Percentiles rank a stretch among this genome's conserved stretches.
phyloP scores from a whole-genome alignment of 2,113 vertebrate species.

The Pongo abelii region DNA sequence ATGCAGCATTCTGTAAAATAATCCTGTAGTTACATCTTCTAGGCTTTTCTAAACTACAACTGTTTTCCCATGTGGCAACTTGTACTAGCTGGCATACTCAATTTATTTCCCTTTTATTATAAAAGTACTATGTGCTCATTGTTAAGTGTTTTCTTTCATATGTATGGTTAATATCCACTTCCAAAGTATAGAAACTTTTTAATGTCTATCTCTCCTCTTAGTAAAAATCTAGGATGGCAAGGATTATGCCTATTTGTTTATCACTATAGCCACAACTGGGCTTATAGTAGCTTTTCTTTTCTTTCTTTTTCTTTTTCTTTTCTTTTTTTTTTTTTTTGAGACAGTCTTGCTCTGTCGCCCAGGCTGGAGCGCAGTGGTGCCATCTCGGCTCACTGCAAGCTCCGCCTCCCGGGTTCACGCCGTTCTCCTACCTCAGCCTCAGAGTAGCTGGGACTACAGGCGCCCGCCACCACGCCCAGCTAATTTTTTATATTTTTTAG shows the following conservation, averaged over 20 bases:
- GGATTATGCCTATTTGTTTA: neutral
- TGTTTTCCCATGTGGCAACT: neutral
- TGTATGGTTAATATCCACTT: neutral
- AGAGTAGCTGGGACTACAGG: too few species aligned
- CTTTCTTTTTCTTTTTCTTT: too few species aligned
- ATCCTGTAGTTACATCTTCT: neutral
- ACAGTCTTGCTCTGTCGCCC: too few species aligned
- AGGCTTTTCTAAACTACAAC: neutral
- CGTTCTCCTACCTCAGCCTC: too few species aligned
- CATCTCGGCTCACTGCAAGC: too few species aligned
- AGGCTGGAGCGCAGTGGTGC: too few species aligned
- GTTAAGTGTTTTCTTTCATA: neutral
- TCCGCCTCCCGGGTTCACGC: too few species aligned
- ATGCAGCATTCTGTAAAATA: conserved; percentile 44
- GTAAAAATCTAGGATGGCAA: neutral
- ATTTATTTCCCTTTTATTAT: neutral
- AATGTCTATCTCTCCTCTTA: neutral
- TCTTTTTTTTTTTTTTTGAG: too few species aligned
- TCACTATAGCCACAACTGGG: neutral
- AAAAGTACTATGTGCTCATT: neutral
- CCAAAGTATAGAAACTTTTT: neutral
- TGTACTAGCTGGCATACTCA: neutral
- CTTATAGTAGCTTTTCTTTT: neutral
- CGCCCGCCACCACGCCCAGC: rapidly evolving
- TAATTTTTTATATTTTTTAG: too few species aligned